Percentiles rank a stretch among this genome's conserved stretches.
Conservation (phyloP, 2,797 vertebrate genomes). For the Masticophis lateralis region DNA sequence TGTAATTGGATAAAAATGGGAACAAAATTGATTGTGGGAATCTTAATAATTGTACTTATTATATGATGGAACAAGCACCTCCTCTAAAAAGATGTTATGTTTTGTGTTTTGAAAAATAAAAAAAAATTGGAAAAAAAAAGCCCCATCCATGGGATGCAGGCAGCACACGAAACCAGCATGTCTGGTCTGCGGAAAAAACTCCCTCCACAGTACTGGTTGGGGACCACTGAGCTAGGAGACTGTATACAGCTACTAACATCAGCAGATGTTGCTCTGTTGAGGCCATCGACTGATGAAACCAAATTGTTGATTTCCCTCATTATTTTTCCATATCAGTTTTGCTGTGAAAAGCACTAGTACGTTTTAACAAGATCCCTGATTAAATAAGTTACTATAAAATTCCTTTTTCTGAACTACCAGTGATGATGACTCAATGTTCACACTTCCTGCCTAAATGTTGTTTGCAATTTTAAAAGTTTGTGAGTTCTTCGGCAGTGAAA, state of each 20-base stretch:
- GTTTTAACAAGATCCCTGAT: background rate
- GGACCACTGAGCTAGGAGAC: background rate
- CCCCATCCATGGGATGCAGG: too few species aligned
- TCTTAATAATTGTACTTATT: too few species aligned
- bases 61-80: too few species aligned
- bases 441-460: background rate
- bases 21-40: too few species aligned
- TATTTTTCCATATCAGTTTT: constrained; percentile 2
- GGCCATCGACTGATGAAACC: background rate
- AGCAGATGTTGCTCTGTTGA: background rate
- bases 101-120: too few species aligned
- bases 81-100: too few species aligned
- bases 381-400: background rate
- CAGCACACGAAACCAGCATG: too few species aligned
- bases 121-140: too few species aligned
- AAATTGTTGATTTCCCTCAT: background rate
- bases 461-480: background rate
- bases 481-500: background rate
- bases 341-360: background rate
- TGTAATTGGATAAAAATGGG: too few species aligned
- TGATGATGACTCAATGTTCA: background rate
- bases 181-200: too few species aligned
- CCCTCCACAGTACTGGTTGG: too few species aligned
- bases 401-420: background rate
- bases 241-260: background rate